A percentile compares a stretch with the other conserved stretches of the same genome.
These are phyloP conservation scores for Asbolus verrucosus DNA, from an alignment of 1,140 invertebrate genomes.

Conservation along the genomic window DNA sequence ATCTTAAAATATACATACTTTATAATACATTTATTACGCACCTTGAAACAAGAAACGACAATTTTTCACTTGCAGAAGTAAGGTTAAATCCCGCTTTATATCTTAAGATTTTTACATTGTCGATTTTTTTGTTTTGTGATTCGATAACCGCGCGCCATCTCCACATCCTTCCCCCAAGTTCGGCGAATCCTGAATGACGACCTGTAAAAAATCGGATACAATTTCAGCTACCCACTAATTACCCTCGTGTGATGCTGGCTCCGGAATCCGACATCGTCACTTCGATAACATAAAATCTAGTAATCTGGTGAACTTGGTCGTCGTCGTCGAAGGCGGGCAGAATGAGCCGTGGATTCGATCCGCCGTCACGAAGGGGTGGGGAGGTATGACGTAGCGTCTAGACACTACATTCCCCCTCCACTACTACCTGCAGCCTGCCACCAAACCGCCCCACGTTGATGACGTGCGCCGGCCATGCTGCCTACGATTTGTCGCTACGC, in stretches of 20 bases:
- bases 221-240: background rate
- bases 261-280: background rate
- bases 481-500: slow-evolving; percentile 37
- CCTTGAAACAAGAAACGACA: too few relatives aligned
- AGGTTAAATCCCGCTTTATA: too few relatives aligned
- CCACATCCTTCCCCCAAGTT: background rate
- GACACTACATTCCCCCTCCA: slow-evolving; percentile 48
- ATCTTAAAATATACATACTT: too few relatives aligned
- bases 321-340: slow-evolving; percentile 42
- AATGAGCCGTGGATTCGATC: slow-evolving; percentile 48
- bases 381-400: slow-evolving; percentile 55
- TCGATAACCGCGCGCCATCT: background rate
- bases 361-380: slow-evolving; percentile 44
- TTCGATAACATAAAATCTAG: background rate
- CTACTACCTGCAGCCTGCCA: slow-evolving; percentile 40
- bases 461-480: slow-evolving; percentile 48
- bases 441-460: slow-evolving; percentile 47
- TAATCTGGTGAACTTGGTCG: slow-evolving; percentile 6
- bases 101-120: too few relatives aligned
- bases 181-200: background rate
- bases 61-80: too few relatives aligned
- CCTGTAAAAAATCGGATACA: slow-evolving; percentile 2
- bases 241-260: background rate
- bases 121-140: background rate
- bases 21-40: too few relatives aligned